phyloP scores from a whole-genome alignment of 2,888 invertebrate genomes.

The Folsomia manolachei region DNA sequence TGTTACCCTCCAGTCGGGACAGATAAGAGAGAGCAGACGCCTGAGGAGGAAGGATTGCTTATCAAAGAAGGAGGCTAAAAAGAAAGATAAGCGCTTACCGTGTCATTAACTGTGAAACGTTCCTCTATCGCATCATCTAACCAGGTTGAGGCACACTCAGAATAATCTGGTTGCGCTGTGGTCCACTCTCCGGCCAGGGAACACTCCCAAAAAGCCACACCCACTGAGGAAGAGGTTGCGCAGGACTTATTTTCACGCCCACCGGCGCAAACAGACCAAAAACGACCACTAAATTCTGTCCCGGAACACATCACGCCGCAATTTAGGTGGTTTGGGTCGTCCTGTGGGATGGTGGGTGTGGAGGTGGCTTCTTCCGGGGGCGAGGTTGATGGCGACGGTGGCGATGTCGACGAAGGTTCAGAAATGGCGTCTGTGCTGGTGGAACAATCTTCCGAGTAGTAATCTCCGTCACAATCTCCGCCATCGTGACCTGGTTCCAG shows the following conservation, averaged over 20 bases:
- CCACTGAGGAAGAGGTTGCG: background rate
- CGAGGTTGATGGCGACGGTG: background rate
- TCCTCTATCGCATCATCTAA: slow-evolving; percentile 29
- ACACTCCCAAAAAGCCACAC: slow-evolving; percentile 31
- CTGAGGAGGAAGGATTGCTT: slow-evolving; percentile 9
- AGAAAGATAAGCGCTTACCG: slow-evolving; percentile 24
- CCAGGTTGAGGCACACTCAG: slow-evolving; percentile 39
- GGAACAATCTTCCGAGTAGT: background rate
- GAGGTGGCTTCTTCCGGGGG: slow-evolving; percentile 15
- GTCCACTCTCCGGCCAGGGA: slow-evolving; percentile 26
- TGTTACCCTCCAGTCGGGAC: slow-evolving; percentile 12
- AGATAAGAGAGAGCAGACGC: slow-evolving; percentile 24
- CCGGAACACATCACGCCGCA: slow-evolving; percentile 13
- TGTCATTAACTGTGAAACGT: slow-evolving; percentile 23
- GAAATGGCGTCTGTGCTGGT: background rate
- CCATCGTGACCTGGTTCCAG: background rate
- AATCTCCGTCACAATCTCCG: background rate
- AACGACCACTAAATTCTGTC: slow-evolving; percentile 1
- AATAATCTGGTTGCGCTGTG: slow-evolving; percentile 33
- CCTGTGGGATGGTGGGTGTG: background rate
- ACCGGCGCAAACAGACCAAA: slow-evolving; percentile 35
- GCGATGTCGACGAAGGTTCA: slow-evolving; percentile 4
- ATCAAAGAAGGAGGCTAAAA: background rate
- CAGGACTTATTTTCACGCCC: slow-evolving; percentile 12
- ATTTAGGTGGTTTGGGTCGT: background rate